Conservation (phyloP, 2,888 invertebrate species). For the Epistrophe grossulariae region DNA sequence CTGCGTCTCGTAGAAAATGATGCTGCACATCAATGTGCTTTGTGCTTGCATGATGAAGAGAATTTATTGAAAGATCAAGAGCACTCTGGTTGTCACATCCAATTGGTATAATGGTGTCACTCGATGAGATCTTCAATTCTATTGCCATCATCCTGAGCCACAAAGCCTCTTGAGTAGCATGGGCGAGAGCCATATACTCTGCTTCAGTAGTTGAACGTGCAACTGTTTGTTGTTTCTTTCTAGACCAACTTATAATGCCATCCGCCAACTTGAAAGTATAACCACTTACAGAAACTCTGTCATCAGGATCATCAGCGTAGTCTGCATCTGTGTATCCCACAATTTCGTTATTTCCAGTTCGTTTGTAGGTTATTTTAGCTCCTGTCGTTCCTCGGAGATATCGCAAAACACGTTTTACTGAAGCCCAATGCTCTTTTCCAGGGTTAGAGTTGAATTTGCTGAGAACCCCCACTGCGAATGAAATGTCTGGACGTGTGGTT, state of each 20-base stretch:
- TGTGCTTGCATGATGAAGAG: conserved; percentile 28
- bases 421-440: conserved; percentile 39
- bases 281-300: conserved; percentile 20
- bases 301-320: conserved; percentile 18
- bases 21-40: conserved; percentile 32
- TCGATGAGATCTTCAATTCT: conserved; percentile 30
- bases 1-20: too few species aligned
- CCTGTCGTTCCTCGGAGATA: conserved; percentile 21
- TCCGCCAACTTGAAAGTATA: conserved; percentile 27
- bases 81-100: conserved; percentile 45
- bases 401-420: conserved; percentile 41
- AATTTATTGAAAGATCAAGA: conserved; percentile 39
- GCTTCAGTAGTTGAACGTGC: conserved; percentile 48
- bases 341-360: conserved; percentile 16
- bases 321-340: conserved; percentile 32
- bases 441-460: conserved; percentile 47
- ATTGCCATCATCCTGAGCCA: conserved; percentile 35
- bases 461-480: conserved; percentile 34
- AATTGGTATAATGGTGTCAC: conserved; percentile 22
- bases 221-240: conserved; percentile 50
- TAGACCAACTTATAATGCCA: conserved; percentile 41
- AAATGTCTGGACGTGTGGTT: conserved; percentile 45
- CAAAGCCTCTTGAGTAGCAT: conserved; percentile 48
- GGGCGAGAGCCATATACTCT: too few species aligned
- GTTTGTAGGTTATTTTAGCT: conserved; percentile 33